Evolutionary conservation across 2,888 invertebrate genomes (phyloP), one percentile per base, ranked within the genome.

Genomic region (Hoplodrina ambigua): DNA sequence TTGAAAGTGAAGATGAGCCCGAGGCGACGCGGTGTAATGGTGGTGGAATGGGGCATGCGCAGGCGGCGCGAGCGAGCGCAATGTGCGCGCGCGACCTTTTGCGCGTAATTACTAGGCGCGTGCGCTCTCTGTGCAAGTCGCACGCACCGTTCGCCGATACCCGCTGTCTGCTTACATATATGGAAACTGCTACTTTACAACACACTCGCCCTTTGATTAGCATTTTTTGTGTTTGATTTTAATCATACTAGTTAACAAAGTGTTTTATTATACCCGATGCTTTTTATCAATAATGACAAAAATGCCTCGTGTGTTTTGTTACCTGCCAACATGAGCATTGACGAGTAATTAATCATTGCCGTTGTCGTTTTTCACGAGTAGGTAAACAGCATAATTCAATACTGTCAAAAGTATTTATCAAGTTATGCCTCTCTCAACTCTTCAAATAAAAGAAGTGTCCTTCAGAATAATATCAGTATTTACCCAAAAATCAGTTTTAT

Each of bases 51-150:
- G 84, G 75, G 82, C 70, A 78, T 72, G 78, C 80, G 82, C 84
- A 77, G 82, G 79, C 85, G 85, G 86, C 84, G 86, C 86, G 83
- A 56, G 75, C 58, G 56, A 79, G 65, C 84, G 94, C 95, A 95
- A 96, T 95, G 95, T 96, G 95, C 91, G 90, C 93, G 87, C 89
- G 93, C 94, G 95, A 95, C 95, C 95, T 96, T 95, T 93, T 90
- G 83, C 90, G 87, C 85, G 91, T 92, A 95, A 95, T 95, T 95
- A 92, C 91, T 87, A 89, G 90, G 91, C 94, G 93, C 94, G 95
- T 94, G 95, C 92, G 92, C 85, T 86, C 88, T 80, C 77, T 69
- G 77, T 68, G 72, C 81, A 59, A 82, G 78, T 81, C 85, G 81
- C 80, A 82, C 89, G 87, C 90, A 85, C 75, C 71, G 84, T 85